Percentiles rank a stretch among this genome's conserved stretches.
Evolutionary conservation across 2,113 vertebrate genomes (phyloP).

Genomic region (Sorex araneus): DNA sequence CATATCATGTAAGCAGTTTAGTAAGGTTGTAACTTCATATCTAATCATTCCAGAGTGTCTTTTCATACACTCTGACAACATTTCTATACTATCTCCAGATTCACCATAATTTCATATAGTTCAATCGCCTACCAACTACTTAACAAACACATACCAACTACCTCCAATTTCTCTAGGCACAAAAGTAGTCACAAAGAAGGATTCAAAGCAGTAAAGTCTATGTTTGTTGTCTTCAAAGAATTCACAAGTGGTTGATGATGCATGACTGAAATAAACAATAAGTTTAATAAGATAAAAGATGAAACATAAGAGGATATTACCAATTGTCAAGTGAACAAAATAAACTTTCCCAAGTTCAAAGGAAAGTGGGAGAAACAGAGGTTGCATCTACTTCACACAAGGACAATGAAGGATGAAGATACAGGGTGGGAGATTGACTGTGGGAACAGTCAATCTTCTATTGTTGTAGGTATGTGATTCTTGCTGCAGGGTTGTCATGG

Average conservation of each 20-base stretch:
- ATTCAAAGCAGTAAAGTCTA: constrained; percentile 34
- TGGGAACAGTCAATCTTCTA: neutral
- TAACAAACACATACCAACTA: neutral
- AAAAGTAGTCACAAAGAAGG: constrained; percentile 9
- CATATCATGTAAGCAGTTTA: neutral
- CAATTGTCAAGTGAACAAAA: constrained; percentile 56
- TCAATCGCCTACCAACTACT: neutral
- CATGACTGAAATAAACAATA: constrained; percentile 46
- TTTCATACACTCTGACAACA: neutral
- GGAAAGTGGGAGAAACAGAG: neutral
- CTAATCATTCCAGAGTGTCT: neutral
- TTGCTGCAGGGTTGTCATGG: constrained; percentile 69
- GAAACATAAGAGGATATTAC: constrained; percentile 31
- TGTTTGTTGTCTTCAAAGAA: constrained; percentile 4
- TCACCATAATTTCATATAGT: neutral
- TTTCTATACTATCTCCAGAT: constrained; percentile 5
- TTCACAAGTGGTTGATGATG: neutral
- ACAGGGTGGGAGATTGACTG: constrained; percentile 37
- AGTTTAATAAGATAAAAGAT: constrained; percentile 24
- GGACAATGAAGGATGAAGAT: neutral
- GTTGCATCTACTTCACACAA: neutral
- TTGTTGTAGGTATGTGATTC: constrained; percentile 61
- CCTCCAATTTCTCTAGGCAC: constrained; percentile 14
- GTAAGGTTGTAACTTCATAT: neutral
- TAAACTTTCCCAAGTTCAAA: constrained; percentile 46